Base-by-base conservation (phyloP, 2,797 vertebrate species). In the Paramormyrops hopkinsi region DNA sequence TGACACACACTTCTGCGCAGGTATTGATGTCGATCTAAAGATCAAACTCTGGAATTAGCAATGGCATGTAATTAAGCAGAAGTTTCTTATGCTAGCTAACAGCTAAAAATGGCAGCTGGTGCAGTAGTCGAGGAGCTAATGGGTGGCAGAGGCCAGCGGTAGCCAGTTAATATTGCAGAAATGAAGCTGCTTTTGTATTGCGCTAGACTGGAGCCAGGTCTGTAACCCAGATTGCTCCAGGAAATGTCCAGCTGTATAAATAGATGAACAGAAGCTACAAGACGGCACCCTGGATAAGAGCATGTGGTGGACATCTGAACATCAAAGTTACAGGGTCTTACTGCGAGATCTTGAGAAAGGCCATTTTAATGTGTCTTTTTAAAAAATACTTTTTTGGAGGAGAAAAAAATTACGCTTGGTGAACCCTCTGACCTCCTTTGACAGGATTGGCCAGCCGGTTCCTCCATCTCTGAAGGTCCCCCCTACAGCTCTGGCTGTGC, bases 191-290 rank as follows among this genome's bases (percentile, higher is more conserved):
- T 87, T 33, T 87, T 87, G 53, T n/a, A 41, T 41, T 62, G 17
- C 37, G 33, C 86, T 41, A 33, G 25, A 5, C 86, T 29, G 83
- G 86, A 33, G 86, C 86, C 25, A 37, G 33, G 51, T 59, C 50
- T 54, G 29, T 41, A 87, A n/a, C 17, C 17, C 53, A 41, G 86
- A 87, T 59, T 87, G 51, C 53, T 44, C 53, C 54, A 17, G 53
- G 86, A 87, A 87, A 87, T 8, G 8, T 41, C 86, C 86, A 56
- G 50, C 51, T 87, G 86, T 59, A 87, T 37, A 59, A 87, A 87
- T n/a, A 37, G 51, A 87, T n/a, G 17, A 87, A 25, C 33, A 53
- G 19, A 59, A 59, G 33, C 25, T 59, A 33, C 17, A 17, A 59
- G 51, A 22, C 54, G 17, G 29, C 48, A 59, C 44, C n/a, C 83